Evolutionary conservation across 2,797 vertebrate species (phyloP), one percentile per base, ranked within the genome.

Genomic region (Chloroceryle amazona): DNA sequence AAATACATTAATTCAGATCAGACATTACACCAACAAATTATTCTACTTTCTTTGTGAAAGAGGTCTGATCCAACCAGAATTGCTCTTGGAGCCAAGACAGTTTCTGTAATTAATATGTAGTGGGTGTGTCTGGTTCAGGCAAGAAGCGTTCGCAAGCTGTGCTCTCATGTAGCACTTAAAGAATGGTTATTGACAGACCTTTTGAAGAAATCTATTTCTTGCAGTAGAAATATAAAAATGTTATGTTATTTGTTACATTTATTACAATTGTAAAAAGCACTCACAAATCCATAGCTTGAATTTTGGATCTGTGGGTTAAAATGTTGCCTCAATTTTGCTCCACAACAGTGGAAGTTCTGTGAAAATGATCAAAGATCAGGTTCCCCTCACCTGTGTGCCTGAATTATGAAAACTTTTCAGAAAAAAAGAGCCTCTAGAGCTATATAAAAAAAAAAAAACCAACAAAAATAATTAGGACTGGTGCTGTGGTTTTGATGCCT

Each of bases 1-100:
- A 97, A 97, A 95, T 94, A 91, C 97, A 97, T 98, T 97, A 98
- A 98, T 98, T 98, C 96, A 98, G 95, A 97, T 98, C 97, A 97
- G 95, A 97, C 71, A 94, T 97, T 97, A 94, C 95, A 96, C 95
- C 89, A 97, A 97, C 95, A 97, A 97, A 97, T 95, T 94, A 91
- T 96, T 97, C 95, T 84, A 88, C 96, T 96, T 96, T 72, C 97
- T 98, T 97, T 97, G 93, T 95, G 94, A 95, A 97, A 96, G 49
- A 80, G 73, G 82, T 95, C 96, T 94, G 72, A 90, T 95, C 89
- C 94, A 92, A 96, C 75, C 95, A 95, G 84, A 96, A 96, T 79
- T 20, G 35, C 65, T 65, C 37, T 81, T 93, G 81, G 85, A 94
- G 78, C 1, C 7, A 86, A 94, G 93, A 96, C 94, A 96, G 89